These are phyloP conservation scores for Atta texana DNA, from an alignment of 1,140 invertebrate species.

Conservation along the genomic window DNA sequence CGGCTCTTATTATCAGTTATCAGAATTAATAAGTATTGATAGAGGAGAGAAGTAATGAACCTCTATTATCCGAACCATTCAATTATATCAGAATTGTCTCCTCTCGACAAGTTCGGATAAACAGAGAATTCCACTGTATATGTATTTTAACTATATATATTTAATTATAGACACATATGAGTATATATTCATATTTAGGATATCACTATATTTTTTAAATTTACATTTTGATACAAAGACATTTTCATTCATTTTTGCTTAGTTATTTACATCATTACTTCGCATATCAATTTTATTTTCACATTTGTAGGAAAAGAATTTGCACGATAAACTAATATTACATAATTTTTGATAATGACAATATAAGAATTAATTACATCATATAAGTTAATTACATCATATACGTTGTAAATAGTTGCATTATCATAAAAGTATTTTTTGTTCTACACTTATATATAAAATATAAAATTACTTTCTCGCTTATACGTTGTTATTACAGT, in stretches of 20 bases:
- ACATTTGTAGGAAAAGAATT: conserved; percentile 24
- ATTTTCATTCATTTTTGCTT: background rate
- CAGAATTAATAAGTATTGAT: no score
- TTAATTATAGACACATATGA: background rate
- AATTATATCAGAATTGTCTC: no score
- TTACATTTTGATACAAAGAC: conserved; percentile 12
- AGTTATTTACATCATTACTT: conserved; percentile 16
- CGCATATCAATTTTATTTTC: background rate
- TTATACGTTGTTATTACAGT: conserved; percentile 64
- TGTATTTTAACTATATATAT: no score
- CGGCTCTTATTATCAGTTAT: no score
- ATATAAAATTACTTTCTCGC: conserved; percentile 74
- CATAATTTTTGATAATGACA: background rate
- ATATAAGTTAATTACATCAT: conserved; percentile 21
- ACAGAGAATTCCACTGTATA: no score
- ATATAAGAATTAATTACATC: conserved; percentile 27
- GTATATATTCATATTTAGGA: background rate
- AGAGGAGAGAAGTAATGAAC: no score
- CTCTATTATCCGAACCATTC: no score
- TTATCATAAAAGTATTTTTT: conserved; percentile 7
- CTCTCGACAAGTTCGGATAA: no score
- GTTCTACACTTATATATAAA: conserved; percentile 53
- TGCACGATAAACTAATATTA: background rate
- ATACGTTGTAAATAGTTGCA: conserved; percentile 11
- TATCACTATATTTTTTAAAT: conserved; percentile 28